Evolutionary conservation across 2,113 vertebrate species (phyloP), one percentile per base, ranked within the genome.

Genomic region (Sinocyclocheilus anshuiensis): DNA sequence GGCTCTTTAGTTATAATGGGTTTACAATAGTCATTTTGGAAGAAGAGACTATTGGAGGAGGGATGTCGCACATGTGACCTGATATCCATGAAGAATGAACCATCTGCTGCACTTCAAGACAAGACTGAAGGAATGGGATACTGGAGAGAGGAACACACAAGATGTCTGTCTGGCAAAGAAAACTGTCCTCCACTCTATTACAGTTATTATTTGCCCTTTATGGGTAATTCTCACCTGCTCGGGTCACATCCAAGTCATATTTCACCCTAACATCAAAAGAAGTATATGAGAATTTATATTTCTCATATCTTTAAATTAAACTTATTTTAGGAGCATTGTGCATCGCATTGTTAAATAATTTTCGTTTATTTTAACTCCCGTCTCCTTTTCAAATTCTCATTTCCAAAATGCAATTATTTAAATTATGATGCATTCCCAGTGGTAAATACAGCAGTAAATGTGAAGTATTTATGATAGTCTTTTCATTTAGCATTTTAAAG

Each of bases 81-180:
- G 82, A 84, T 84, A 84, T 84, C 67, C 82, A 84, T 83, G 81
- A 84, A 84, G 82, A 84, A 84, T 84, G 82, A 74, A 84, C 82
- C 82, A 84, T 84, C 82, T 84, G 82, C 82, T 84, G 67, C 33
- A 22, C 67, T 84, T 84, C 67, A 74, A 72, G 69, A 74, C 82
- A 57, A 74, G 50, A 75, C 24, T 22, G 9, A 74, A 84, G 81
- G 53, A 75, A 84, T 39, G 82, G 10, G 82, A 84, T 42, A 74
- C 50, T 36, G 33, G 53, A 36, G 50, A 75, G 29, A n/a, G 50
- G 69, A 74, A 84, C 82, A 84, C 82, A 84, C 82, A 84, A 84
- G 69, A 75, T 57, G 82, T 55, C 33, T 59, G 29, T 75, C 82
- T 74, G n/a, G 59, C 18, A 15, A n/a, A 20, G 50, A 20, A 78